Evolutionary conservation across 2,797 vertebrate species (phyloP).

Genomic region (Psittacula derbiana): DNA sequence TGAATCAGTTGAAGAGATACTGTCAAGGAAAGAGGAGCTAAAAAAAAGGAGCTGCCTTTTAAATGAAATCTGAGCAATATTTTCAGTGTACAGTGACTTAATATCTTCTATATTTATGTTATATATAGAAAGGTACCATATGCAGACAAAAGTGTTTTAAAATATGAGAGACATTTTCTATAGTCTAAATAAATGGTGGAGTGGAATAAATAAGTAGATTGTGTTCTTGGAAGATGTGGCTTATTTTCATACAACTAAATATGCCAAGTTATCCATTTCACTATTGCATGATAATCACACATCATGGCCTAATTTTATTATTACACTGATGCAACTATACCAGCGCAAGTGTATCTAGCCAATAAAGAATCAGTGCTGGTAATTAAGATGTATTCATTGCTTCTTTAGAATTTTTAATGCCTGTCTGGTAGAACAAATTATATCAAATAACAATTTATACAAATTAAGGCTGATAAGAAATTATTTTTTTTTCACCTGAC

Average conservation of each 20-base stretch:
- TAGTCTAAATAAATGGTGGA: neutral
- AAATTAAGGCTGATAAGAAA: neutral
- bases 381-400: neutral
- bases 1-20: neutral
- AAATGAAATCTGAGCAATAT: neutral
- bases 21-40: neutral
- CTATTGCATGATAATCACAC: neutral
- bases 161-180: neutral
- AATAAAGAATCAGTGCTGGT: neutral
- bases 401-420: neutral
- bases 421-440: neutral
- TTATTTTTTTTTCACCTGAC: neutral
- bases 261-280: neutral
- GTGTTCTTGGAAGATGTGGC: neutral
- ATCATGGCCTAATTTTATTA: neutral
- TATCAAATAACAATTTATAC: neutral
- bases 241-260: slow-evolving; percentile 8
- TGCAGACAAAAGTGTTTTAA: neutral
- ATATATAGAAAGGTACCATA: neutral
- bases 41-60: neutral
- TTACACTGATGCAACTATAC: neutral
- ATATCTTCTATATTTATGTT: neutral
- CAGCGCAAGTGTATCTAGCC: neutral
- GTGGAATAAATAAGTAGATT: neutral
- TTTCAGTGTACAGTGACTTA: neutral